Conservation (phyloP, 2,797 vertebrate species). For the Danio kyathit region DNA sequence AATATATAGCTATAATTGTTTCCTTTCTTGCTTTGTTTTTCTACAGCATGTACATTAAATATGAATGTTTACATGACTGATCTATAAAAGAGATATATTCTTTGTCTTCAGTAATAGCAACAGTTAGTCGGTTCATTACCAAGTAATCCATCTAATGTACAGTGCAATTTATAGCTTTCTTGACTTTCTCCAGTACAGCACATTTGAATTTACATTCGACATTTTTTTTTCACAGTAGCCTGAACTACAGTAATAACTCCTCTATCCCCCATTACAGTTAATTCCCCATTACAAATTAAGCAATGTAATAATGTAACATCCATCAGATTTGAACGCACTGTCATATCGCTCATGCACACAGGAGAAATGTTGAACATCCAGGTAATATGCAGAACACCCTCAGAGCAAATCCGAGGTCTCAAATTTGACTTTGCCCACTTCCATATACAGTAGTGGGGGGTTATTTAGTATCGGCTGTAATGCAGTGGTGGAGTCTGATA, state of each 20-base stretch:
- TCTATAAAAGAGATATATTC: not conserved
- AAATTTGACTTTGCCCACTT: not conserved
- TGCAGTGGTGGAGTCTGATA: slow-evolving; percentile 56
- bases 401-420: slow-evolving; percentile 60
- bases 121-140: not conserved
- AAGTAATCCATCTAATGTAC: not conserved
- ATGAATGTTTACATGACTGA: not conserved
- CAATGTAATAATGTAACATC: not conserved
- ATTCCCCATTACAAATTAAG: not conserved
- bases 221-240: not conserved
- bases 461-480: slow-evolving; percentile 56
- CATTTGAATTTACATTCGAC: not conserved
- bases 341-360: not conserved
- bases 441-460: not conserved
- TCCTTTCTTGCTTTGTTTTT: too few species aligned
- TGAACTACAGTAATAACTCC: not conserved
- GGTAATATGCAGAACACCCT: slow-evolving; percentile 40
- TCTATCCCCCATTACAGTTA: not conserved
- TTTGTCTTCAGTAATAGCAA: not conserved
- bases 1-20: not conserved
- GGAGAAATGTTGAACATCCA: not conserved
- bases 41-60: too few species aligned
- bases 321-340: not conserved
- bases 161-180: not conserved
- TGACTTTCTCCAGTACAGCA: too few species aligned